Evolutionary conservation across 2,888 invertebrate species (phyloP).

Genomic region (Mythimna loreyi): DNA sequence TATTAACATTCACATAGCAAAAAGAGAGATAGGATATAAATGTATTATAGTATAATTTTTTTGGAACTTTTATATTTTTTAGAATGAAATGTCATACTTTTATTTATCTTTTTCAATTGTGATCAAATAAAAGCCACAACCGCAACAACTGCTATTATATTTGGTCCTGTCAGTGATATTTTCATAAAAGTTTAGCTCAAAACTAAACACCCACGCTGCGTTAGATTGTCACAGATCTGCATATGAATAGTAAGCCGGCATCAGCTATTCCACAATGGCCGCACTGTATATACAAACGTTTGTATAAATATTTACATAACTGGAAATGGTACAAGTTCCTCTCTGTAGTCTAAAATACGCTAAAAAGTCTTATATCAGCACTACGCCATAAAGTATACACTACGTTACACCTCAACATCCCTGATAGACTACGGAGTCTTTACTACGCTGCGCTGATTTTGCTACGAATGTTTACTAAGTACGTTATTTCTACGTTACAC

Average conservation of each 20-base stretch:
- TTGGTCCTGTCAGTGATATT: slow-evolving; percentile 6
- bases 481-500: background rate
- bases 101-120: too few species aligned
- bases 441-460: background rate
- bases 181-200: slow-evolving; percentile 23
- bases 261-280: slow-evolving; percentile 33
- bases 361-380: background rate
- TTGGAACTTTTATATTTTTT: too few species aligned
- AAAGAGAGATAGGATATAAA: too few species aligned
- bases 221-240: slow-evolving; percentile 42
- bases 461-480: background rate
- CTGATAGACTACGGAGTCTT: background rate
- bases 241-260: slow-evolving; percentile 51
- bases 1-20: too few species aligned
- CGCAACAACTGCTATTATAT: background rate
- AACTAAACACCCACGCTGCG: slow-evolving; percentile 17
- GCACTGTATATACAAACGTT: slow-evolving; percentile 43
- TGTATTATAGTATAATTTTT: too few species aligned
- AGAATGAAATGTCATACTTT: too few species aligned
- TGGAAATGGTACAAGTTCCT: background rate
- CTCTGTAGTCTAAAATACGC: background rate
- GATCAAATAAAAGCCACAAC: background rate
- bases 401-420: background rate
- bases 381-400: background rate
- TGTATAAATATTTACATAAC: slow-evolving; percentile 45